Evolutionary conservation across 2,797 vertebrate species (phyloP), one percentile per base, ranked within the genome.

Genomic region (Mionectes olivaceus): DNA sequence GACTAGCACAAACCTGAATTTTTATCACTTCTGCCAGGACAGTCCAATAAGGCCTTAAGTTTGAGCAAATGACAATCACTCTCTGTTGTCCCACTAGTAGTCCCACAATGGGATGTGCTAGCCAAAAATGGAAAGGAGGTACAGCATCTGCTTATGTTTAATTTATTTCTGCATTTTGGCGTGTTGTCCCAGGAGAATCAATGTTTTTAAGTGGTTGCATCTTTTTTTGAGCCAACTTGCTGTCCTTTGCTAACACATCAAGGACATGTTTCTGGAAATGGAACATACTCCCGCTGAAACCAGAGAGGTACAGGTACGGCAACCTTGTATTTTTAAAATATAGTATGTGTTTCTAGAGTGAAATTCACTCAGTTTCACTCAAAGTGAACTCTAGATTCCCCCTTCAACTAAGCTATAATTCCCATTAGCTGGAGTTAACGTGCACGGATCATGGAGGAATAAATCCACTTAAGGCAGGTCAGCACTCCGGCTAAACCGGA

Each of bases 141-240:
- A 90, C 94, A 94, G 93, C 95, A 96, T 96, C 96, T 97, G 95
- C 94, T 96, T 95, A 96, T 95, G 91, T 97, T 97, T 96, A 94
- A 96, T 96, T 97, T 97, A 96, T 95, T 93, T 96, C 87, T 96
- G 80, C 94, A 91, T 97, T 96, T 97, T 95, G 95, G 94, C 79
- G 80, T 92, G 85, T 87, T 94, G 93, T 96, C 96, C 93, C 49
- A 10, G 49, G 91, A 95, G 94, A 95, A 94, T 95, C 93, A 89
- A 88, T 95, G 92, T 90, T 97, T 96, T 97, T 96, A 96, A 96
- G 94, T 88, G 94, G 89, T 64, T 96, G 94, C 87, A 94, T 95
- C 89, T 93, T 91, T 93, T 91, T 93, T 95, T 82, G 73, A 96
- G 96, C 95, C 95, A 97, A 95, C 89, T 95, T 89, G 88, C 90